Conservation (phyloP, 2,797 vertebrate genomes). For the Hybognathus amarus region DNA sequence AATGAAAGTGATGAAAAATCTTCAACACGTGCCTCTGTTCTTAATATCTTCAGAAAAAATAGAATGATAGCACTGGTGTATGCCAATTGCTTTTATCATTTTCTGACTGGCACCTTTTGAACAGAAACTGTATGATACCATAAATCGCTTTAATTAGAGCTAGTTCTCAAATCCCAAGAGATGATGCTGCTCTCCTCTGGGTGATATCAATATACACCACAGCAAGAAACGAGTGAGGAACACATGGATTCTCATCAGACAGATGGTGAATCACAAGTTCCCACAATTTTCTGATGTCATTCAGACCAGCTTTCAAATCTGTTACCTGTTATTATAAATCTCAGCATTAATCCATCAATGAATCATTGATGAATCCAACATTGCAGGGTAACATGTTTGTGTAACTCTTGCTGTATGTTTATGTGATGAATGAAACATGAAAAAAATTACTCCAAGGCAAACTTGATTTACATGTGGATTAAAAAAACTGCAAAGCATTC, state of each 20-base stretch:
- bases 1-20: neutral
- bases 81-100: neutral
- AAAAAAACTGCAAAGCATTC: neutral
- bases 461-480: conserved; percentile 7
- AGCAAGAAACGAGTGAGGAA: conserved; percentile 42
- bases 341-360: neutral
- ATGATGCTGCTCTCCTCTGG: conserved; percentile 33
- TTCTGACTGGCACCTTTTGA: conserved; percentile 42
- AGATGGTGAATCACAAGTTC: conserved; percentile 3
- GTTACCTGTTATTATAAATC: neutral
- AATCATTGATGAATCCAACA: neutral
- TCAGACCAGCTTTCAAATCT: neutral
- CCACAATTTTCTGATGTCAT: conserved; percentile 8
- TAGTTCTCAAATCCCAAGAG: conserved; percentile 47
- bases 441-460: neutral
- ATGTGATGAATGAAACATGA: conserved; percentile 1
- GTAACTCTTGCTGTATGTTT: neutral
- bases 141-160: conserved; percentile 42
- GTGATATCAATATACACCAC: conserved; percentile 29
- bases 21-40: neutral
- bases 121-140: conserved; percentile 35
- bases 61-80: neutral
- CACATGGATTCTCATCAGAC: conserved; percentile 42
- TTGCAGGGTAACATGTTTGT: neutral
- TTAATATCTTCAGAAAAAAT: neutral